Evolutionary conservation across 2,113 vertebrate genomes (phyloP).

Genomic region (Callopanchax toddi): DNA sequence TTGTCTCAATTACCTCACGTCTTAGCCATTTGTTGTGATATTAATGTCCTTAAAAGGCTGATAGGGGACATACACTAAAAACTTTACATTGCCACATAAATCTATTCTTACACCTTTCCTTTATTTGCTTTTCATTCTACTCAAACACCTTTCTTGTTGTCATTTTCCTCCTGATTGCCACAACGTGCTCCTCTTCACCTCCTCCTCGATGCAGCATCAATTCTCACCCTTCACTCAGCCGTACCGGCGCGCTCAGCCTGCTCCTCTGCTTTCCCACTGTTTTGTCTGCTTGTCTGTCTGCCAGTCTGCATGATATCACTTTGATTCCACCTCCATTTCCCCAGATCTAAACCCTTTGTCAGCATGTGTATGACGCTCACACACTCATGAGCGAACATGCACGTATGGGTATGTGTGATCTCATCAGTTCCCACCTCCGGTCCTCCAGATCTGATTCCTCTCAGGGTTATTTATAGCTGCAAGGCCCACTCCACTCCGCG

Average conservation of each 20-base stretch:
- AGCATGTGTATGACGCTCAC: slow-evolving; percentile 1
- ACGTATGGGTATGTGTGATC: slow-evolving; percentile 59
- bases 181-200: slow-evolving; percentile 4
- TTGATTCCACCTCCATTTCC: slow-evolving; percentile 55
- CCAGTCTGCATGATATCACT: slow-evolving; percentile 52
- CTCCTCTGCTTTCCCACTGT: slow-evolving; percentile 27
- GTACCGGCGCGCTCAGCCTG: slow-evolving; percentile 24
- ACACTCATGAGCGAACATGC: neutral
- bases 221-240: slow-evolving; percentile 26
- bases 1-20: too few species aligned
- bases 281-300: slow-evolving; percentile 58
- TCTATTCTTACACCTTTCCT: neutral
- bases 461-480: slow-evolving; percentile 71
- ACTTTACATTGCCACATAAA: neutral
- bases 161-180: slow-evolving; percentile 19
- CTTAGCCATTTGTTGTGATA: too few species aligned
- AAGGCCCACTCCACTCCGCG: slow-evolving; percentile 54
- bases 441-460: slow-evolving; percentile 73
- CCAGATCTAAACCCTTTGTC: slow-evolving; percentile 36
- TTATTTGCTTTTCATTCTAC: slow-evolving; percentile 1
- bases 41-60: slow-evolving; percentile 44
- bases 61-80: neutral
- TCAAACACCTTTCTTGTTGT: neutral
- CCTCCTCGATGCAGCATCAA: slow-evolving; percentile 17
- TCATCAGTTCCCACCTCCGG: slow-evolving; percentile 74